These are phyloP conservation scores for Linhomoeus sp. DNA, from an alignment of 2,888 invertebrate species.

Conservation along the genomic window DNA sequence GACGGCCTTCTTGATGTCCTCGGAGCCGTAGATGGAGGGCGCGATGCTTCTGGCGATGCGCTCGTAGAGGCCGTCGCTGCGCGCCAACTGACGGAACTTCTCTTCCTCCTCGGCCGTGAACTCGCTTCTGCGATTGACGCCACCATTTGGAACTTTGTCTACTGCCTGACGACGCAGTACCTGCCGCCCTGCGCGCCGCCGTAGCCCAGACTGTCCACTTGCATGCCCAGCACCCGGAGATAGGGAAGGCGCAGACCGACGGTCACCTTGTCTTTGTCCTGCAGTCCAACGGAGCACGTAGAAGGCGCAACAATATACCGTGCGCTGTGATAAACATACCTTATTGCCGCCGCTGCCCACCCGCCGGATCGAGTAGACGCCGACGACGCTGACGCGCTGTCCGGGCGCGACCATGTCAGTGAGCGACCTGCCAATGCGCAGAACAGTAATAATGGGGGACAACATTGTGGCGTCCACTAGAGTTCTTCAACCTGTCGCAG, in stretches of 20 bases:
- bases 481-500: slow-evolving; percentile 49
- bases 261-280: slow-evolving; percentile 29
- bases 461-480: too few species aligned
- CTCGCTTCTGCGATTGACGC: too few species aligned
- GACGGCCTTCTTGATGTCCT: slow-evolving; percentile 89
- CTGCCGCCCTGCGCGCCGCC: slow-evolving; percentile 14
- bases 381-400: slow-evolving; percentile 63
- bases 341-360: slow-evolving; percentile 23
- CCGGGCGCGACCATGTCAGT: slow-evolving; percentile 92
- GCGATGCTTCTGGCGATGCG: slow-evolving; percentile 71
- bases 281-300: slow-evolving; percentile 7
- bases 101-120: slow-evolving; percentile 52
- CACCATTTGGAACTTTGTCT: too few species aligned
- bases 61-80: slow-evolving; percentile 60
- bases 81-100: slow-evolving; percentile 42
- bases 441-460: too few species aligned
- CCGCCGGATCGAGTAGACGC: slow-evolving; percentile 89
- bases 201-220: slow-evolving; percentile 46
- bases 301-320: neutral
- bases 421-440: slow-evolving; percentile 46
- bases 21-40: slow-evolving; percentile 81
- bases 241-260: slow-evolving; percentile 86
- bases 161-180: too few species aligned
- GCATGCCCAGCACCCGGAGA: slow-evolving; percentile 74
- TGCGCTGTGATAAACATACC: neutral